Evolutionary conservation across 2,113 vertebrate genomes (phyloP).

Genomic region (Sminthopsis crassicaudata): DNA sequence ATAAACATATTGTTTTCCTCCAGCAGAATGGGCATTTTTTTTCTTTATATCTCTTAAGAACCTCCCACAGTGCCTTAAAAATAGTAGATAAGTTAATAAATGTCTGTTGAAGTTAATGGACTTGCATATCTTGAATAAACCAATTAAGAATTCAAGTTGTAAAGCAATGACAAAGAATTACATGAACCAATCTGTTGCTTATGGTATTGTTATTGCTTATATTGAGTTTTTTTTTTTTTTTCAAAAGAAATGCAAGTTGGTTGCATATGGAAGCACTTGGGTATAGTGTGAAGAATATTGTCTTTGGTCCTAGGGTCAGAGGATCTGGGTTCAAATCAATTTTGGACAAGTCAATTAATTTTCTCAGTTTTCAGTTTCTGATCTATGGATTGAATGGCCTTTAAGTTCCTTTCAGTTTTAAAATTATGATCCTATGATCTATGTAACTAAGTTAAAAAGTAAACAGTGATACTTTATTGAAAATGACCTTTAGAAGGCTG

Average conservation of each 20-base stretch:
- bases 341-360: neutral
- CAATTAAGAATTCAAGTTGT: neutral
- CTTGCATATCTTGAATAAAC: neutral
- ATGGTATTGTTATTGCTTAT: neutral
- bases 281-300: neutral
- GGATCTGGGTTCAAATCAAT: neutral
- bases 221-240: neutral
- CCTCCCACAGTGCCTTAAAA: neutral
- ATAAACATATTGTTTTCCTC: neutral
- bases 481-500: neutral
- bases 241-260: neutral
- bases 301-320: neutral
- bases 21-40: neutral
- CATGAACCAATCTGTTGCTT: neutral
- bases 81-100: neutral
- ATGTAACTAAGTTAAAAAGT: slow-evolving; percentile 62
- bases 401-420: neutral
- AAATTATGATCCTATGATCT: neutral
- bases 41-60: neutral
- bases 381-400: neutral
- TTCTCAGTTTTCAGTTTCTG: neutral
- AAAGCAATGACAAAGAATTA: neutral
- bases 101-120: neutral
- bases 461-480: slow-evolving; percentile 54
- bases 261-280: neutral